phyloP scores from a whole-genome alignment of 2,888 invertebrate genomes.

The Eupithecia vulgata region DNA sequence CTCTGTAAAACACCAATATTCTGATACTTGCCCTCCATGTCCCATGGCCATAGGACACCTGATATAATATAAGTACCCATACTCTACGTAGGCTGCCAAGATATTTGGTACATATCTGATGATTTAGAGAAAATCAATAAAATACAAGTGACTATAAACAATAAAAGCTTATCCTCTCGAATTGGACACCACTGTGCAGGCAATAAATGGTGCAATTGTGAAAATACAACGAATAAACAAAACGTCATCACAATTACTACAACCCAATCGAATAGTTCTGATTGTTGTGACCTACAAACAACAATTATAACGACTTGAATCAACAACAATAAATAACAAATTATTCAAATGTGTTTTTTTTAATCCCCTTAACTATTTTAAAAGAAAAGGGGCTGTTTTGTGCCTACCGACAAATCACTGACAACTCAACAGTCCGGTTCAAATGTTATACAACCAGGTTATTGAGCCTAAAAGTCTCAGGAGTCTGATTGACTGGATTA shows the following conservation, averaged over 20 bases:
- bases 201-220: conserved; percentile 3
- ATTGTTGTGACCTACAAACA: conserved; percentile 1
- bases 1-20: too few species aligned
- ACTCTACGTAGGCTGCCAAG: too few species aligned
- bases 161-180: conserved; percentile 6
- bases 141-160: neutral
- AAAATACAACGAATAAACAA: conserved; percentile 4
- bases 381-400: neutral
- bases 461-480: neutral
- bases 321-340: neutral
- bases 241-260: conserved; percentile 8
- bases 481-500: too few species aligned
- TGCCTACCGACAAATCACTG: neutral
- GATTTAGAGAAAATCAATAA: neutral
- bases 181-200: neutral
- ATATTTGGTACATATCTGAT: too few species aligned
- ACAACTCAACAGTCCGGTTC: neutral
- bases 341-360: neutral
- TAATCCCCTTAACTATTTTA: neutral
- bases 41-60: too few species aligned
- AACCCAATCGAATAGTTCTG: neutral
- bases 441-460: neutral
- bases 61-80: too few species aligned
- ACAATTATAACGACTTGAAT: neutral
- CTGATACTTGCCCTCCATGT: too few species aligned